These are phyloP conservation scores for Proisotoma minuta DNA, from an alignment of 2,888 invertebrate species.

Conservation along the genomic window DNA sequence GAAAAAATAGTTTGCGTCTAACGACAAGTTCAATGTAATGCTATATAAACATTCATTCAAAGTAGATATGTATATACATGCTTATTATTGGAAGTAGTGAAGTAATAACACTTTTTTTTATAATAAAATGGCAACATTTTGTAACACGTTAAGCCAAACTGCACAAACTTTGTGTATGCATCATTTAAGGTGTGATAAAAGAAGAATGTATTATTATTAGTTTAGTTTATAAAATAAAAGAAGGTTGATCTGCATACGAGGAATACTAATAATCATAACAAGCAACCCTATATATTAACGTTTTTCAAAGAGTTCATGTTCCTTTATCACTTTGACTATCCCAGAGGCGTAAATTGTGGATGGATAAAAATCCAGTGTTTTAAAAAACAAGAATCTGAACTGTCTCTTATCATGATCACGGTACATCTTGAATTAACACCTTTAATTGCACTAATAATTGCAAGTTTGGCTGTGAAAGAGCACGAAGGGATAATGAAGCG, in stretches of 20 bases:
- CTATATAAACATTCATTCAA: too few relatives aligned
- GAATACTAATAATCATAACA: slow-evolving; percentile 39
- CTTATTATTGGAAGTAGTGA: too few relatives aligned
- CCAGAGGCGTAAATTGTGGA: slow-evolving; percentile 26
- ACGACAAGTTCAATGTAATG: too few relatives aligned
- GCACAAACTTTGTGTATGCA: too few relatives aligned
- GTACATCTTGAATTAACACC: slow-evolving; percentile 47
- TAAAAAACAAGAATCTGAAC: slow-evolving; percentile 35
- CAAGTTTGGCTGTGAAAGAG: slow-evolving; percentile 46
- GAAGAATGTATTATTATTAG: slow-evolving; percentile 20
- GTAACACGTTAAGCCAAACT: too few relatives aligned
- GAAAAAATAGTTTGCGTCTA: too few relatives aligned
- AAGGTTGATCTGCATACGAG: slow-evolving; percentile 37
- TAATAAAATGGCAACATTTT: too few relatives aligned
- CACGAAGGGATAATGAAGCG: slow-evolving; percentile 46
- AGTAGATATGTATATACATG: too few relatives aligned
- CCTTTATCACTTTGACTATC: slow-evolving; percentile 7
- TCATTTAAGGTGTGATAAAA: slow-evolving; percentile 13
- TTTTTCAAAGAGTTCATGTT: slow-evolving; percentile 12
- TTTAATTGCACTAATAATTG: slow-evolving; percentile 48
- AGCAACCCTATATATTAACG: slow-evolving; percentile 38
- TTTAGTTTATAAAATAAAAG: slow-evolving; percentile 22
- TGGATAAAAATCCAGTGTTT: slow-evolving; percentile 9
- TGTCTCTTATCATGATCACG: slow-evolving; percentile 47
- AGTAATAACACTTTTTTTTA: too few relatives aligned